phyloP scores from a whole-genome alignment of 2,888 invertebrate species.

The Notodonta ziczac region DNA sequence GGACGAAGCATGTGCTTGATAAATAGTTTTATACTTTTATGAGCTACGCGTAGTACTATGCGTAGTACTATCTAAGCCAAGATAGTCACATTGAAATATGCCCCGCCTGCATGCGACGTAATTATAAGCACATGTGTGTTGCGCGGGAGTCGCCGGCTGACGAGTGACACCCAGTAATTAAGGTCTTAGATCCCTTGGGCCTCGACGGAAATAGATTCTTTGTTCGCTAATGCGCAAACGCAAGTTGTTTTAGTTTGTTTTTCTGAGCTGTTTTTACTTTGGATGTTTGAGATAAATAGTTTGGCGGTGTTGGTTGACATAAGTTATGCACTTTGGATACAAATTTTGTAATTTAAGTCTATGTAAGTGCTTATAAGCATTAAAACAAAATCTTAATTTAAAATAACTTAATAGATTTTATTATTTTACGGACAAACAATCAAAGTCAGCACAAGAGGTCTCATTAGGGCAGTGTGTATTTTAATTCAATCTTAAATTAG shows the following conservation, averaged over 20 bases:
- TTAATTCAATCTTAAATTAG: no score
- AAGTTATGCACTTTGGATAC: background rate
- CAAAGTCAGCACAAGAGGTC: no score
- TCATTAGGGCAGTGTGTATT: no score
- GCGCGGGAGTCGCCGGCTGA: constrained; percentile 52
- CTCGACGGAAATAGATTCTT: constrained; percentile 57
- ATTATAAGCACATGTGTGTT: constrained; percentile 40
- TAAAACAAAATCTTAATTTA: no score
- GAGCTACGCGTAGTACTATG: background rate
- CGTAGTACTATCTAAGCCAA: background rate
- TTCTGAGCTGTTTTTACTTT: constrained; percentile 15
- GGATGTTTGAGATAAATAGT: constrained; percentile 13
- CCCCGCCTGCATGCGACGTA: constrained; percentile 22
- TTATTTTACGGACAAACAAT: no score
- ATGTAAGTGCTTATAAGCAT: no score
- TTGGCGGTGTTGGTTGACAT: background rate
- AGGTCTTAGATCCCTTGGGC: constrained; percentile 57
- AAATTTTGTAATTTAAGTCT: background rate
- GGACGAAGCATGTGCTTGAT: background rate
- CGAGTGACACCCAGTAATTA: constrained; percentile 61
- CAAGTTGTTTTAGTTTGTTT: constrained; percentile 28
- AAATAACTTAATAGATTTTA: no score
- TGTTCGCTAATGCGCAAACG: constrained; percentile 44
- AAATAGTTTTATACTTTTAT: background rate
- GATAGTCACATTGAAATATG: constrained; percentile 3